phyloP scores from a whole-genome alignment of 2,113 vertebrate species.

The Mormoops blainvillei region DNA sequence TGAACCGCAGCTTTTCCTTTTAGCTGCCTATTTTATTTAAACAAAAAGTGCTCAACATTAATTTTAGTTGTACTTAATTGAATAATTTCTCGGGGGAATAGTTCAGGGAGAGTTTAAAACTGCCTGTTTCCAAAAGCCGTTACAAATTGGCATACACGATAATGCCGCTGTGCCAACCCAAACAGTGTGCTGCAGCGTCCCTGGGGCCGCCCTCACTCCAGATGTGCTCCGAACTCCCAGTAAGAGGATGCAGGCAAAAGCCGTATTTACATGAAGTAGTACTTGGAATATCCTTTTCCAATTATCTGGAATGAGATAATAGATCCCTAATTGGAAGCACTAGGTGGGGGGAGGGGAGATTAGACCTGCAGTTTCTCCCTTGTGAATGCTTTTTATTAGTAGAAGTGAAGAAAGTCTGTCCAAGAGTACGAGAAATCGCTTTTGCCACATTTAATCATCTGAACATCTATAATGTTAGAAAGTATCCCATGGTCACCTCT shows the following conservation, averaged over 20 bases:
- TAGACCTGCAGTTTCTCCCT: slow-evolving; percentile 50
- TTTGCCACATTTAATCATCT: not conserved
- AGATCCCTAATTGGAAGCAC: slow-evolving; percentile 69
- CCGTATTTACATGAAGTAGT: slow-evolving; percentile 81
- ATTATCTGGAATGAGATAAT: slow-evolving; percentile 76
- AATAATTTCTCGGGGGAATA: slow-evolving; percentile 89
- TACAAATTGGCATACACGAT: slow-evolving; percentile 88
- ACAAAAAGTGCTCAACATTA: slow-evolving; percentile 84
- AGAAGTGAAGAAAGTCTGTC: not conserved
- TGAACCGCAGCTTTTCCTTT: slow-evolving; percentile 75
- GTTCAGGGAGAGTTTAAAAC: slow-evolving; percentile 81
- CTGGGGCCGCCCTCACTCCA: slow-evolving; percentile 85
- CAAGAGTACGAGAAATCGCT: not conserved
- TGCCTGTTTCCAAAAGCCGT: slow-evolving; percentile 87
- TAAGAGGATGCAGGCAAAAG: slow-evolving; percentile 85
- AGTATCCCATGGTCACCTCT: not conserved
- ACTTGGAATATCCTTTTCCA: slow-evolving; percentile 73
- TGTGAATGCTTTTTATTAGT: slow-evolving; percentile 40
- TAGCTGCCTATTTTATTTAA: slow-evolving; percentile 83
- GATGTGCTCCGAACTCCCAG: slow-evolving; percentile 83
- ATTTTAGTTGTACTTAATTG: slow-evolving; percentile 90
- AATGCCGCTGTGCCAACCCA: slow-evolving; percentile 86
- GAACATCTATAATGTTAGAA: slow-evolving; percentile 24
- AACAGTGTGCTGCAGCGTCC: slow-evolving; percentile 85
- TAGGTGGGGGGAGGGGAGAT: not conserved